phyloP scores from a whole-genome alignment of 2,888 invertebrate genomes.

The Watsonalla cultraria region DNA sequence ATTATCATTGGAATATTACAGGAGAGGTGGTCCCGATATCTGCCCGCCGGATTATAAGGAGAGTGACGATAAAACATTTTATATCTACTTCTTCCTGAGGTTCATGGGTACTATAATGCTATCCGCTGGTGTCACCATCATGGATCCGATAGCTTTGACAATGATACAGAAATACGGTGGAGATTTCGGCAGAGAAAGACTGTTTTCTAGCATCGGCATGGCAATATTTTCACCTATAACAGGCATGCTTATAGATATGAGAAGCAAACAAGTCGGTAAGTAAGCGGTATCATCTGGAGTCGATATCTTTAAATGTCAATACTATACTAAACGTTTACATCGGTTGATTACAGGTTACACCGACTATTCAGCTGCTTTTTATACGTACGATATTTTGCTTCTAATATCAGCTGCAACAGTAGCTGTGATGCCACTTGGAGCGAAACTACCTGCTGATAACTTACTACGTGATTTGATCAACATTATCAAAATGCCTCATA shows the following conservation, averaged over 20 bases:
- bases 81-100: slow-evolving; percentile 88
- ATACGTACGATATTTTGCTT: slow-evolving; percentile 86
- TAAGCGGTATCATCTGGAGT: slow-evolving; percentile 45
- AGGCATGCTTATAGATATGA: slow-evolving; percentile 87
- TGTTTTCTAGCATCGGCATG: slow-evolving; percentile 90
- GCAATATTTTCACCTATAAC: slow-evolving; percentile 90
- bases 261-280: slow-evolving; percentile 78
- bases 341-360: slow-evolving; percentile 82
- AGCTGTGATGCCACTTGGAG: slow-evolving; percentile 87
- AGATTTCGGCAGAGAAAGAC: slow-evolving; percentile 88
- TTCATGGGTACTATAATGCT: slow-evolving; percentile 90
- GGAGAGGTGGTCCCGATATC: slow-evolving; percentile 85
- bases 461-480: slow-evolving; percentile 86
- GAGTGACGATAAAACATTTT: slow-evolving; percentile 87
- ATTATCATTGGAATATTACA: slow-evolving; percentile 61
- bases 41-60: slow-evolving; percentile 90
- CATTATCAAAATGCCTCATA: slow-evolving; percentile 87
- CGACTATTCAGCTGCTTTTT: slow-evolving; percentile 93
- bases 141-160: slow-evolving; percentile 92
- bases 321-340: slow-evolving; percentile 50
- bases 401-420: slow-evolving; percentile 86
- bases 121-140: slow-evolving; percentile 90
- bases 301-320: slow-evolving; percentile 67
- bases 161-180: slow-evolving; percentile 91
- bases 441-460: slow-evolving; percentile 87